Percentiles rank a stretch among this genome's conserved stretches.
phyloP scores from a whole-genome alignment of 2,797 vertebrate genomes.

The Ctenochaetus hawaiiensis region DNA sequence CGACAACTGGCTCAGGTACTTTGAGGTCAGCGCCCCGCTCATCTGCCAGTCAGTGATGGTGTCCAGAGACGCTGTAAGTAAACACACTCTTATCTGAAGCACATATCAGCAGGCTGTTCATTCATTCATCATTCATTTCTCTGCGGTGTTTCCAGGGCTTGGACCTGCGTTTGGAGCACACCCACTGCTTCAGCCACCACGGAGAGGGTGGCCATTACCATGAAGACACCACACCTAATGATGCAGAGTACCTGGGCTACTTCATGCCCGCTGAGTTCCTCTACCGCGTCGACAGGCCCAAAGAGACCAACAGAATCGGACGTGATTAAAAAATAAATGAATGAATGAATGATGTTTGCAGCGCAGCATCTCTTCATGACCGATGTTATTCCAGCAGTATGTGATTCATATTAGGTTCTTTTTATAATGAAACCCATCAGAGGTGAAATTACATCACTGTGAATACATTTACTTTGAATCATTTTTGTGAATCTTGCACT shows the following conservation, averaged over 20 bases:
- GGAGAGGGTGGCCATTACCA: slow-evolving; percentile 98
- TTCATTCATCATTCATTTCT: not conserved
- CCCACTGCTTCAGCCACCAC: slow-evolving; percentile 95
- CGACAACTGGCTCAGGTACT: slow-evolving; percentile 94
- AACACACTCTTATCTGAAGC: not conserved
- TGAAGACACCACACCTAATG: slow-evolving; percentile 93
- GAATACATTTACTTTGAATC: not conserved
- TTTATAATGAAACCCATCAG: not conserved
- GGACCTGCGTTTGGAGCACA: slow-evolving; percentile 95
- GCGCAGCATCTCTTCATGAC: not conserved
- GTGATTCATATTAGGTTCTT: slow-evolving; percentile 4
- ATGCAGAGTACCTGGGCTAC: slow-evolving; percentile 93
- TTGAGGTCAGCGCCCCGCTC: slow-evolving; percentile 93
- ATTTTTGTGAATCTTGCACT: not conserved
- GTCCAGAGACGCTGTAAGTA: slow-evolving; percentile 95
- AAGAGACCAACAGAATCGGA: slow-evolving; percentile 88
- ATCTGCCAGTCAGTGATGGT: slow-evolving; percentile 96
- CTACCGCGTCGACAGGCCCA: slow-evolving; percentile 94
- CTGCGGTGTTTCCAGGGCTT: slow-evolving; percentile 86
- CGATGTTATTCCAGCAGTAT: not conserved
- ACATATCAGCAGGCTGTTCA: not conserved
- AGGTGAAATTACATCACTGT: not conserved
- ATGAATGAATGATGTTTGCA: not conserved
- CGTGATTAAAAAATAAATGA: slow-evolving; percentile 81
- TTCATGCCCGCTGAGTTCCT: slow-evolving; percentile 92